A percentile compares a stretch with the other conserved stretches of the same genome.
Evolutionary conservation across 2,797 vertebrate genomes (phyloP).

Genomic region (Gymnodraco acuticeps): DNA sequence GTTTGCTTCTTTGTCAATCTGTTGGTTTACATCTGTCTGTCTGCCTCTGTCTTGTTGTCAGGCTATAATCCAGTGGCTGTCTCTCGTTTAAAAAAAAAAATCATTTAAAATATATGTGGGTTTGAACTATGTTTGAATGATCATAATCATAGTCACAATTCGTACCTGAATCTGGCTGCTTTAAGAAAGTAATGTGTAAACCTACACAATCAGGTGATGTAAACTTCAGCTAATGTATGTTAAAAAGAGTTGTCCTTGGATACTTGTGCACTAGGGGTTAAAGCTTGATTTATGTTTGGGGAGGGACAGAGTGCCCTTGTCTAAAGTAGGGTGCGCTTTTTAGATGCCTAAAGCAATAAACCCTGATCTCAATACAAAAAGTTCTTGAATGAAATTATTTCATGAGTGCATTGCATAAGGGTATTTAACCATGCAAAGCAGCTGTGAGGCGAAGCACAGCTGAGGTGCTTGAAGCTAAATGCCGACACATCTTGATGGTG

Average conservation of each 20-base stretch:
- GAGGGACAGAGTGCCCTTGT: slow-evolving; percentile 69
- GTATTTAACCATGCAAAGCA: background rate
- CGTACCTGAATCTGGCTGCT: background rate
- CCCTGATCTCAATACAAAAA: slow-evolving; percentile 37
- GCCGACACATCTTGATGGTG: background rate
- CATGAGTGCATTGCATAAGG: background rate
- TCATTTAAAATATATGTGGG: background rate
- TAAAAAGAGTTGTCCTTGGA: slow-evolving; percentile 33
- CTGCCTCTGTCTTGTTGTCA: background rate
- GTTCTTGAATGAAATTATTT: slow-evolving; percentile 17
- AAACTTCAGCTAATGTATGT: slow-evolving; percentile 10
- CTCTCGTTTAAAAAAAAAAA: no score
- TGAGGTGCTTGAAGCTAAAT: background rate
- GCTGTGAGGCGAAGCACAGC: background rate
- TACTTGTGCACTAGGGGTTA: slow-evolving; percentile 33
- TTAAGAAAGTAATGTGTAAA: background rate
- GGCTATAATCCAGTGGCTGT: background rate
- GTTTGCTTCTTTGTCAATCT: background rate
- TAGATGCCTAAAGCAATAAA: slow-evolving; percentile 51
- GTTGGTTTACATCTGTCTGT: background rate
- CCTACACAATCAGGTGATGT: background rate
- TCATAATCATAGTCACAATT: background rate
- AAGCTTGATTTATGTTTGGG: slow-evolving; percentile 56
- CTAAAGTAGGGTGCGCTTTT: slow-evolving; percentile 67
- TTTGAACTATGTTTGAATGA: slow-evolving; percentile 4